Percentiles rank a stretch among this genome's conserved stretches.
phyloP scores from a whole-genome alignment of 2,888 invertebrate genomes.

The Mimumesa dahlbomi region DNA sequence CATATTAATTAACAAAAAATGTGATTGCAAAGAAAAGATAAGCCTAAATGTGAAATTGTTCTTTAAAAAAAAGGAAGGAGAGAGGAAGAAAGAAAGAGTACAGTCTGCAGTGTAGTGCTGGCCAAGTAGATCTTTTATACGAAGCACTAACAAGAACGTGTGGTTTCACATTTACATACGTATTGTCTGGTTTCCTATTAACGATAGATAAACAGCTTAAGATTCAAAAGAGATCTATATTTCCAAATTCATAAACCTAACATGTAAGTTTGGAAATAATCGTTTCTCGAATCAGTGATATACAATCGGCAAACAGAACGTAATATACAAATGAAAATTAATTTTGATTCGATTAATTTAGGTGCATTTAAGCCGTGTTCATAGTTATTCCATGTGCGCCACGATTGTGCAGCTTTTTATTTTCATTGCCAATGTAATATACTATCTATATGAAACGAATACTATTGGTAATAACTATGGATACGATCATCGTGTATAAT shows the following conservation, averaged over 20 bases:
- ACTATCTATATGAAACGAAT: conserved; percentile 23
- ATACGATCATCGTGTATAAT: conserved; percentile 37
- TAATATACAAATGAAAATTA: background rate
- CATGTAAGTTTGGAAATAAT: conserved; percentile 1
- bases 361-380: conserved; percentile 42
- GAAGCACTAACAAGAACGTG: conserved; percentile 20
- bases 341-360: conserved; percentile 34
- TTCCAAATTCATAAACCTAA: background rate
- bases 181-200: conserved; percentile 7
- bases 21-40: conserved; percentile 8
- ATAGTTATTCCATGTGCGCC: conserved; percentile 30
- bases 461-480: conserved; percentile 38
- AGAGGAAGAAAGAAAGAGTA: too few relatives aligned
- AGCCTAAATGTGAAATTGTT: conserved; percentile 11
- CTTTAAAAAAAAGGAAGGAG: too few relatives aligned
- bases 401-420: conserved; percentile 8
- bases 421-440: conserved; percentile 40
- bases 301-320: background rate
- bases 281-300: conserved; percentile 24
- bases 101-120: conserved; percentile 8
- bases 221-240: background rate
- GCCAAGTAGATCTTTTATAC: conserved; percentile 12
- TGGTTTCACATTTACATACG: conserved; percentile 14
- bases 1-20: background rate
- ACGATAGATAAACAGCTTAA: background rate